Conservation (phyloP, 2,797 vertebrate genomes). For the Sandelia bainsii region DNA sequence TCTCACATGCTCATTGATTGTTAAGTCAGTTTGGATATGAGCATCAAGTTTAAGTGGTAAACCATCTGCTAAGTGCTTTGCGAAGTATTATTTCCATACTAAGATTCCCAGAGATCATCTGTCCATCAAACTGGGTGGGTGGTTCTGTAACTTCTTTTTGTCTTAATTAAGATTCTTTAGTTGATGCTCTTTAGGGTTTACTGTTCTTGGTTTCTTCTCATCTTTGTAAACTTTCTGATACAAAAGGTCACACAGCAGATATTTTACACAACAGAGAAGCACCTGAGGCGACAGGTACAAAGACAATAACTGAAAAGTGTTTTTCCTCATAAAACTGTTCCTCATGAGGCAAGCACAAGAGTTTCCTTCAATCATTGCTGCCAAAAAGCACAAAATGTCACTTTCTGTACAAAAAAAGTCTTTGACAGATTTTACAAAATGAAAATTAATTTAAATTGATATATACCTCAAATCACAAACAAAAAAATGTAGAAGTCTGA, state of each 20-base stretch:
- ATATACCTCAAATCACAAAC: not conserved
- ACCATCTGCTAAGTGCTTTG: not conserved
- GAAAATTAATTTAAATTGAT: not conserved
- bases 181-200: not conserved
- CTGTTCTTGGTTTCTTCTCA: not conserved
- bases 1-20: not conserved
- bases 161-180: not conserved
- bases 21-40: not conserved
- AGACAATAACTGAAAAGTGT: not conserved
- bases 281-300: not conserved
- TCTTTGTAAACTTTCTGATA: not conserved
- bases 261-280: not conserved
- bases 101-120: not conserved
- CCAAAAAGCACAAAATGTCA: not conserved
- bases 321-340: not conserved
- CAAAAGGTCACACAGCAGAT: not conserved
- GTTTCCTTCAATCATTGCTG: not conserved
- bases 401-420: not conserved
- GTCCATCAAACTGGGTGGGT: not conserved
- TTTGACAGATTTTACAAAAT: not conserved
- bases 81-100: not conserved
- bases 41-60: conserved; percentile 1
- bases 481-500: not conserved
- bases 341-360: not conserved
- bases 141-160: not conserved